Percentiles rank a stretch among this genome's conserved stretches.
These are phyloP conservation scores for Hoplodrina blanda DNA, from an alignment of 2,888 invertebrate genomes.

Conservation along the genomic window DNA sequence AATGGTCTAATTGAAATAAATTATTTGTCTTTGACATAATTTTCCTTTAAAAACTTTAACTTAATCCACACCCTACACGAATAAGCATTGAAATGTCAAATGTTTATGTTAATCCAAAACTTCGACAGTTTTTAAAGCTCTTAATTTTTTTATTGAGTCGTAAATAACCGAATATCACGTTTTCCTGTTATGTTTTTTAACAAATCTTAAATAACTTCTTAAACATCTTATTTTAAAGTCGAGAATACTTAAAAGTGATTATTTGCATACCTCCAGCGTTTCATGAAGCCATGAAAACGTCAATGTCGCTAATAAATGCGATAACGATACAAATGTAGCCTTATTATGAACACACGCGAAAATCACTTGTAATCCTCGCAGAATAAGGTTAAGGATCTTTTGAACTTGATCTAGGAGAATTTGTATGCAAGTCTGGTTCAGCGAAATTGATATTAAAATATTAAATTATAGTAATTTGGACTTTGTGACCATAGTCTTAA, in stretches of 20 bases:
- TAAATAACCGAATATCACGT: conserved; percentile 26
- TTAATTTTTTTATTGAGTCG: conserved; percentile 22
- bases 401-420: neutral
- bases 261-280: conserved; percentile 60
- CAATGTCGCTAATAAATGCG: conserved; percentile 61
- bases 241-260: conserved; percentile 50
- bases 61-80: conserved; percentile 2
- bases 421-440: conserved; percentile 33
- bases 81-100: conserved; percentile 35
- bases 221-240: conserved; percentile 50
- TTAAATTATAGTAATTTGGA: conserved; percentile 40
- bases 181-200: conserved; percentile 21
- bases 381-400: conserved; percentile 29
- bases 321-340: conserved; percentile 45
- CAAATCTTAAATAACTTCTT: conserved; percentile 27
- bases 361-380: conserved; percentile 1
- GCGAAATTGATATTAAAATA: conserved; percentile 54
- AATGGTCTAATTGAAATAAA: no score
- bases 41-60: neutral
- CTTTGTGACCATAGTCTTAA: conserved; percentile 23
- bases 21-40: neutral
- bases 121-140: conserved; percentile 18
- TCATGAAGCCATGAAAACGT: conserved; percentile 69
- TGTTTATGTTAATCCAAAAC: neutral
- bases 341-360: conserved; percentile 25